phyloP scores from a whole-genome alignment of 2,888 invertebrate genomes.

The Nysson spinosus region DNA sequence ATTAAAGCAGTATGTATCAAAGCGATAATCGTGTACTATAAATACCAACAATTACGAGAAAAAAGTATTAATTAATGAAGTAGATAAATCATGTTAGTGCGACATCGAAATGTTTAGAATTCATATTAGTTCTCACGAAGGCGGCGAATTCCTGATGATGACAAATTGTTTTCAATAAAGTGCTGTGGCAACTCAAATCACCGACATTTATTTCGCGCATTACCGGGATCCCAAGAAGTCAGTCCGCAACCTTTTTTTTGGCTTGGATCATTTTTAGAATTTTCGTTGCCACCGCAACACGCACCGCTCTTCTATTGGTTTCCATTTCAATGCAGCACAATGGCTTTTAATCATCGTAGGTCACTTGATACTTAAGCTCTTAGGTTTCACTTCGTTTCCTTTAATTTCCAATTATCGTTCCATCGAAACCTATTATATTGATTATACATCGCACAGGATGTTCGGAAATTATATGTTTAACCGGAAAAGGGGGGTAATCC shows the following conservation, averaged over 20 bases:
- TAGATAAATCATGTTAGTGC: slow-evolving; percentile 27
- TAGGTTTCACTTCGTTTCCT: not conserved
- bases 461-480: no score
- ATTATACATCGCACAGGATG: no score
- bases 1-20: slow-evolving; percentile 43
- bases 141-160: slow-evolving; percentile 14
- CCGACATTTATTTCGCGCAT: slow-evolving; percentile 52
- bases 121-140: no score
- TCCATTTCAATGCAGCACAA: slow-evolving; percentile 46
- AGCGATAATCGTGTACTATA: slow-evolving; percentile 41
- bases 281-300: slow-evolving; percentile 48
- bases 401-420: not conserved
- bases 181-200: slow-evolving; percentile 54
- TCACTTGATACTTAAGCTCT: not conserved
- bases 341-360: slow-evolving; percentile 15
- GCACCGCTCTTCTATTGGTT: slow-evolving; percentile 54
- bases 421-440: no score
- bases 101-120: slow-evolving; percentile 17
- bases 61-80: slow-evolving; percentile 15
- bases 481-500: no score
- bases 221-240: slow-evolving; percentile 43
- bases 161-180: slow-evolving; percentile 54
- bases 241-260: slow-evolving; percentile 32
- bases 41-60: slow-evolving; percentile 30
- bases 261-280: slow-evolving; percentile 5